A percentile compares a stretch with the other conserved stretches of the same genome.
Evolutionary conservation across 1,140 invertebrate genomes (phyloP).

Genomic region (Drosophila bifasciata): DNA sequence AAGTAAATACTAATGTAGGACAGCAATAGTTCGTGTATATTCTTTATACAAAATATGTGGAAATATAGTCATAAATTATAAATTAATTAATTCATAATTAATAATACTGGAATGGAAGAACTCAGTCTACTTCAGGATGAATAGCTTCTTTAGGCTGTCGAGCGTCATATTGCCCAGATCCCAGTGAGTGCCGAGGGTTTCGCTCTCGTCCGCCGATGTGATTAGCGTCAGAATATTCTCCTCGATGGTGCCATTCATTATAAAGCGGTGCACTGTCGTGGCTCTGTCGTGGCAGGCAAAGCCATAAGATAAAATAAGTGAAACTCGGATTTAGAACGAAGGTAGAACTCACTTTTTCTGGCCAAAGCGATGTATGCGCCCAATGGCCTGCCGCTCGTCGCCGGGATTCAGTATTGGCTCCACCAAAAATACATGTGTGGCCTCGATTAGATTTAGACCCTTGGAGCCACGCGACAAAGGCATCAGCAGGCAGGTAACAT

Average conservation of each 20-base stretch:
- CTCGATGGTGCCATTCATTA: constrained; percentile 89
- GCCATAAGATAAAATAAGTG: background rate
- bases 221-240: constrained; percentile 86
- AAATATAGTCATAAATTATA: too few species aligned
- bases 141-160: constrained; percentile 61
- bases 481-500: constrained; percentile 88
- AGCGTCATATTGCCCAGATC: constrained; percentile 74
- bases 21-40: constrained; percentile 56
- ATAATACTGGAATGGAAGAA: too few species aligned
- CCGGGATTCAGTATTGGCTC: constrained; percentile 91
- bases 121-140: constrained; percentile 51
- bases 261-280: constrained; percentile 89
- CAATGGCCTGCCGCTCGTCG: constrained; percentile 91
- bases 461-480: constrained; percentile 89
- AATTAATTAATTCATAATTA: too few species aligned
- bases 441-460: constrained; percentile 92
- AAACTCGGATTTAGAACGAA: background rate
- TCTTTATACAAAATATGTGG: too few species aligned
- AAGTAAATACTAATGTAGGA: background rate
- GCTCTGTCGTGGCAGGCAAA: constrained; percentile 82
- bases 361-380: constrained; percentile 91
- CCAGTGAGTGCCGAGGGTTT: constrained; percentile 67
- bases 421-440: constrained; percentile 90
- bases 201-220: constrained; percentile 55
- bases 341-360: constrained; percentile 87